A percentile compares a stretch with the other conserved stretches of the same genome.
phyloP scores from a whole-genome alignment of 2,888 invertebrate genomes.

The Thysanoteuthis rhombus region DNA sequence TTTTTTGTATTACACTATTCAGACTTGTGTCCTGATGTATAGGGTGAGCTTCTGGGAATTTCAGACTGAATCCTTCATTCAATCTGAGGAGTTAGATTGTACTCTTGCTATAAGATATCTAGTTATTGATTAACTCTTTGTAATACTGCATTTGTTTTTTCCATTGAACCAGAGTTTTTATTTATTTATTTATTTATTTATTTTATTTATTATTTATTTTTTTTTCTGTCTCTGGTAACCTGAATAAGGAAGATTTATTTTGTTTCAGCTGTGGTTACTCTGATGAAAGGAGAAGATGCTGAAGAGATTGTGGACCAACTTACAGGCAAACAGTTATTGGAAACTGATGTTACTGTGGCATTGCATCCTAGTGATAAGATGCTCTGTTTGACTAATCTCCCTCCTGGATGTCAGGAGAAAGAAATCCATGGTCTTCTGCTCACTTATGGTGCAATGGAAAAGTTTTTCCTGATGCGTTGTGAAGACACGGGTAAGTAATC shows the following conservation, averaged over 20 bases:
- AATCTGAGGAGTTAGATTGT: no score
- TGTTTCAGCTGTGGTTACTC: conserved; percentile 56
- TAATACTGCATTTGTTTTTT: no score
- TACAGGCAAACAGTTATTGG: conserved; percentile 48
- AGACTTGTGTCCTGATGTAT: no score
- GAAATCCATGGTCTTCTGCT: conserved; percentile 69
- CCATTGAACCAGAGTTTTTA: no score
- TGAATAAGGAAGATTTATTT: not conserved
- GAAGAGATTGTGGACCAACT: conserved; percentile 53
- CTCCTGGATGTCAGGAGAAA: conserved; percentile 68
- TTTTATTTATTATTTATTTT: no score
- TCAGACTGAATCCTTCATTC: no score
- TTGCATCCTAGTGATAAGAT: conserved; percentile 69
- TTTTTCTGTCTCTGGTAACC: not conserved
- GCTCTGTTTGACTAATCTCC: conserved; percentile 71
- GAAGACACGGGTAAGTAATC: conserved; percentile 66
- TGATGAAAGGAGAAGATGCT: conserved; percentile 55
- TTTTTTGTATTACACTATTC: no score
- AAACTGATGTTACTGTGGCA: conserved; percentile 64
- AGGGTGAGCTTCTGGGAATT: no score
- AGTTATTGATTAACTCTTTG: no score
- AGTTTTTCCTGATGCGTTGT: conserved; percentile 70
- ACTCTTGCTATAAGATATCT: no score
- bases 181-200: no score
- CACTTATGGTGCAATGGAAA: conserved; percentile 69